Evolutionary conservation across 2,888 invertebrate species (phyloP).

Genomic region (Xestia rhomboidea): DNA sequence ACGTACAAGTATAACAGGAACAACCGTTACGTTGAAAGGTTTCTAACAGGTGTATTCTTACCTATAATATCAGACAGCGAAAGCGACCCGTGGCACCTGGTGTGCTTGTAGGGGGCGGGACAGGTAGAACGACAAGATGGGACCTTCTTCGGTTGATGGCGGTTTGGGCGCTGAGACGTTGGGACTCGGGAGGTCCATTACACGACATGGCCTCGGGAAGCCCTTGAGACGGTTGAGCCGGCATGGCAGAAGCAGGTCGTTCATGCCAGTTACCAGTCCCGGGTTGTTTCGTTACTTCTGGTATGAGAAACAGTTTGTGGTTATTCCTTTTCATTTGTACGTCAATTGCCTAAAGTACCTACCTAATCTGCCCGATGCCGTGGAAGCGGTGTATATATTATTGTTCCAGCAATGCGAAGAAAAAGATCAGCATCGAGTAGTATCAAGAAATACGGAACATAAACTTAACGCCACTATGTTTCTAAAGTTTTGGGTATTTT

Average conservation of each 20-base stretch:
- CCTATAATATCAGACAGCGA: slow-evolving; percentile 7
- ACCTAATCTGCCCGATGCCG: not conserved
- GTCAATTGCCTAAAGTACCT: not conserved
- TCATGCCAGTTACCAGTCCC: not conserved
- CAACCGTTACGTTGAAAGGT: not conserved
- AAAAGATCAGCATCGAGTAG: not conserved
- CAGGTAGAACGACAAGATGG: not conserved
- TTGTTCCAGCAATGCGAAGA: not conserved
- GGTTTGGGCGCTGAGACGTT: not conserved
- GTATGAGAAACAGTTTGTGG: slow-evolving; percentile 34
- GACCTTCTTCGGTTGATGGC: not conserved
- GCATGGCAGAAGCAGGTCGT: not conserved
- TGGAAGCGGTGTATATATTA: not conserved
- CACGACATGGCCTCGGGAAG: not conserved
- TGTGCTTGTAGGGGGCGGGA: accelerated
- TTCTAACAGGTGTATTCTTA: slow-evolving; percentile 5
- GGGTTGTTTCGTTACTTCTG: slow-evolving; percentile 11
- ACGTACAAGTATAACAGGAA: not conserved
- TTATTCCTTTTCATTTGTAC: slow-evolving; percentile 21
- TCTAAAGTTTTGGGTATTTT: not conserved
- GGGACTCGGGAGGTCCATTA: not conserved
- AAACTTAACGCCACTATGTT: not conserved
- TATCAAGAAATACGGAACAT: slow-evolving; percentile 1
- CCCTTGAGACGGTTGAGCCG: not conserved
- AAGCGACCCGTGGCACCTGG: not conserved